Evolutionary conservation across 2,797 vertebrate genomes (phyloP).

Genomic region (Okamejei kenojei): DNA sequence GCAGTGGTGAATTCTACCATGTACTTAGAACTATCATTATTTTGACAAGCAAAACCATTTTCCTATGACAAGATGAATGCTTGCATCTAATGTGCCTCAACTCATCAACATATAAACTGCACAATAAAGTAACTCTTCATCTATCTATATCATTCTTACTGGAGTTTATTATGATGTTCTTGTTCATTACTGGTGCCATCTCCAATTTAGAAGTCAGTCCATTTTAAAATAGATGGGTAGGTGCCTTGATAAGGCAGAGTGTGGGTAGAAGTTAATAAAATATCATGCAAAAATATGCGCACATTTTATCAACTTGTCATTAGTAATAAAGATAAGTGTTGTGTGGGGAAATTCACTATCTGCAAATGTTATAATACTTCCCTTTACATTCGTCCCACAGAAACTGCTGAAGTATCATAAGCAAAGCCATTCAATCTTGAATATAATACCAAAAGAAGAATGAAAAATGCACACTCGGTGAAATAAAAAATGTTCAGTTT

Average conservation of each 20-base stretch:
- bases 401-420: constrained; percentile 33
- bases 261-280: constrained; percentile 24
- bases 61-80: neutral
- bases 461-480: constrained; percentile 4
- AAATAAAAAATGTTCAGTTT: constrained; percentile 29
- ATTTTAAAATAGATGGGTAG: constrained; percentile 24
- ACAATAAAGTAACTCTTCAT: neutral
- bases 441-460: constrained; percentile 20
- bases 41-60: neutral
- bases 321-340: constrained; percentile 38
- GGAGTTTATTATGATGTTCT: constrained; percentile 31
- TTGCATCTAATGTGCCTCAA: constrained; percentile 19
- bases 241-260: neutral
- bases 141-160: constrained; percentile 14
- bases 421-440: constrained; percentile 31
- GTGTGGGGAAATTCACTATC: constrained; percentile 32
- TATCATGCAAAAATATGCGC: constrained; percentile 35
- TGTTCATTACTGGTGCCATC: constrained; percentile 35
- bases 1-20: neutral
- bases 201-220: constrained; percentile 25
- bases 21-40: neutral
- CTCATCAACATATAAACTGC: constrained; percentile 21
- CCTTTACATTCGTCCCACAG: neutral
- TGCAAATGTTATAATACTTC: constrained; percentile 30
- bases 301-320: constrained; percentile 37